A percentile compares a stretch with the other conserved stretches of the same genome.
These are phyloP conservation scores for Fragum fragum DNA, from an alignment of 2,888 invertebrate species.

Conservation along the genomic window DNA sequence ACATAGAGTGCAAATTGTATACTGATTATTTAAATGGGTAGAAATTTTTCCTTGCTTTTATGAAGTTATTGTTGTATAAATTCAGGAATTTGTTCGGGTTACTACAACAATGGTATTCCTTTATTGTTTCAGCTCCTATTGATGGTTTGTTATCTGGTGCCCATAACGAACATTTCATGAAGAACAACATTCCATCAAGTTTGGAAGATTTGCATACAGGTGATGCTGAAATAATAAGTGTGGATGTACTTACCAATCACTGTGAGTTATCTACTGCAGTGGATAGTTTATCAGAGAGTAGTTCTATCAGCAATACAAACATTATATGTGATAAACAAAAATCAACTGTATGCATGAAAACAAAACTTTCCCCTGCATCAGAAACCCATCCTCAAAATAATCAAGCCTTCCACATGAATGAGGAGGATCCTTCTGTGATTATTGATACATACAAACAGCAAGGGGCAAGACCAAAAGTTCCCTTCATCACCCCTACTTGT, in stretches of 20 bases:
- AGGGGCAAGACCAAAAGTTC: slow-evolving; percentile 74
- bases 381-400: slow-evolving; percentile 75
- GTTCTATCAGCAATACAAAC: slow-evolving; percentile 33
- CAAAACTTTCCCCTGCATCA: slow-evolving; percentile 77
- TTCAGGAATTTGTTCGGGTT: too few relatives aligned
- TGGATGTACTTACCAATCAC: slow-evolving; percentile 65
- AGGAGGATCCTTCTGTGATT: slow-evolving; percentile 54
- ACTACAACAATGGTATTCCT: too few relatives aligned
- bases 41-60: too few relatives aligned
- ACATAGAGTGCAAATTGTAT: too few relatives aligned
- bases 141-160: slow-evolving; percentile 65
- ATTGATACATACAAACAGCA: slow-evolving; percentile 70
- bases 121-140: slow-evolving; percentile 51
- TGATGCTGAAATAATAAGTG: slow-evolving; percentile 62
- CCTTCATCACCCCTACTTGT: slow-evolving; percentile 44
- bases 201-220: slow-evolving; percentile 46
- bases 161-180: slow-evolving; percentile 57
- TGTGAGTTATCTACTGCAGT: slow-evolving; percentile 48
- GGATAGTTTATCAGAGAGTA: slow-evolving; percentile 49
- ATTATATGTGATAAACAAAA: slow-evolving; percentile 56
- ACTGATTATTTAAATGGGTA: too few relatives aligned
- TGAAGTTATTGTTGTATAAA: too few relatives aligned
- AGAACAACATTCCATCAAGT: slow-evolving; percentile 49
- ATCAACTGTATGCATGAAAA: slow-evolving; percentile 59
- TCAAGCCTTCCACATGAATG: slow-evolving; percentile 70